A percentile compares a stretch with the other conserved stretches of the same genome.
Evolutionary conservation across 2,888 invertebrate genomes (phyloP).

Genomic region (Drosophila kanekoi): DNA sequence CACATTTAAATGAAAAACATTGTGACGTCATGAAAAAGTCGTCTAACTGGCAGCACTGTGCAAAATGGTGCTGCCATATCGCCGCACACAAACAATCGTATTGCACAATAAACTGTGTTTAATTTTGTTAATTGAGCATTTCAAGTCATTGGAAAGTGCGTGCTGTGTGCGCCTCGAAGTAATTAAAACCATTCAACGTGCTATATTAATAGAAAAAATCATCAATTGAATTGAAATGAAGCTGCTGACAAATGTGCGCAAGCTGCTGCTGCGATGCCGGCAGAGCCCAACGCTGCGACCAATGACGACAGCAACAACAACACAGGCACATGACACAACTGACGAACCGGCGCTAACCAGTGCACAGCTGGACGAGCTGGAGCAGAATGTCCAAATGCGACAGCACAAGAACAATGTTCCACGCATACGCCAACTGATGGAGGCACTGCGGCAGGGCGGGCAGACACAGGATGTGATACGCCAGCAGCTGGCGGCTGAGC

Average conservation of each 20-base stretch:
- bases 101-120: constrained; percentile 49
- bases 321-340: constrained; percentile 29
- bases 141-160: constrained; percentile 39
- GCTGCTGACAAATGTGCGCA: constrained; percentile 52
- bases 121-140: constrained; percentile 34
- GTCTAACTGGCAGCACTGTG: constrained; percentile 31
- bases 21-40: constrained; percentile 30
- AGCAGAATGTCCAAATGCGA: constrained; percentile 73
- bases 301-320: constrained; percentile 48
- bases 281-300: constrained; percentile 37
- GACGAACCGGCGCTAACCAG: constrained; percentile 47
- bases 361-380: constrained; percentile 66
- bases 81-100: constrained; percentile 8
- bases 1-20: constrained; percentile 4
- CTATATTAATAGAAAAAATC: constrained; percentile 8
- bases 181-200: constrained; percentile 46
- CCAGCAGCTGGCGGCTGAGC: constrained; percentile 84
- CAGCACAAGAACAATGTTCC: constrained; percentile 76
- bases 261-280: constrained; percentile 43
- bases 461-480: constrained; percentile 17
- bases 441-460: constrained; percentile 32
- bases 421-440: constrained; percentile 65
- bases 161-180: constrained; percentile 14
- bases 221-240: constrained; percentile 67
- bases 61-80: constrained; percentile 35